Evolutionary conservation across 2,113 vertebrate species (phyloP).

Genomic region (Charadrius vociferus): DNA sequence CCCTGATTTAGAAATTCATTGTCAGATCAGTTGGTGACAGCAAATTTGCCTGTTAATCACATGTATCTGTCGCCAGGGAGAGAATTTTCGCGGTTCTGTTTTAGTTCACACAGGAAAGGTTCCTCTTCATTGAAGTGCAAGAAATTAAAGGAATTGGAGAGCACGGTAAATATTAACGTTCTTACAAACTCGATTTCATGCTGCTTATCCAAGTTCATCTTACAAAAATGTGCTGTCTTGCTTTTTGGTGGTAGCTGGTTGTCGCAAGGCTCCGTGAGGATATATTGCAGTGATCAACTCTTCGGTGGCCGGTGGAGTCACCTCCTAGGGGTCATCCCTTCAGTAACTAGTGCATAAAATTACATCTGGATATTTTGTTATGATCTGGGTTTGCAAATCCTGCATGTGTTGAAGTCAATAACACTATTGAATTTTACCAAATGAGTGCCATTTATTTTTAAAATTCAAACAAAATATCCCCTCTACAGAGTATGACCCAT

Average conservation of each 20-base stretch:
- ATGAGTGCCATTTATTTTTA: slow-evolving; percentile 9
- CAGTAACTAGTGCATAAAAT: neutral
- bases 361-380: neutral
- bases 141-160: neutral
- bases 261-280: neutral
- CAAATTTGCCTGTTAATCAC: neutral
- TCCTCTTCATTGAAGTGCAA: neutral
- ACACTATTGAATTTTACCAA: neutral
- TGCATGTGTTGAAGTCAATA: neutral
- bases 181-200: neutral
- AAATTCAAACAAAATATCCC: slow-evolving; percentile 1
- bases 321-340: neutral
- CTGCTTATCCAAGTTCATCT: neutral
- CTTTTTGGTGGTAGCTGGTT: neutral
- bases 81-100: neutral
- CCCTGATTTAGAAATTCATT: neutral
- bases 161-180: neutral
- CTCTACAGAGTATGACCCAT: fast-evolving
- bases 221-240: neutral
- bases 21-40: neutral
- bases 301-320: neutral
- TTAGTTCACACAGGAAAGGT: neutral
- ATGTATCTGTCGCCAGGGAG: neutral
- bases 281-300: neutral
- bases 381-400: neutral